These are phyloP conservation scores for Sesia apiformis DNA, from an alignment of 2,888 invertebrate species.

Conservation along the genomic window DNA sequence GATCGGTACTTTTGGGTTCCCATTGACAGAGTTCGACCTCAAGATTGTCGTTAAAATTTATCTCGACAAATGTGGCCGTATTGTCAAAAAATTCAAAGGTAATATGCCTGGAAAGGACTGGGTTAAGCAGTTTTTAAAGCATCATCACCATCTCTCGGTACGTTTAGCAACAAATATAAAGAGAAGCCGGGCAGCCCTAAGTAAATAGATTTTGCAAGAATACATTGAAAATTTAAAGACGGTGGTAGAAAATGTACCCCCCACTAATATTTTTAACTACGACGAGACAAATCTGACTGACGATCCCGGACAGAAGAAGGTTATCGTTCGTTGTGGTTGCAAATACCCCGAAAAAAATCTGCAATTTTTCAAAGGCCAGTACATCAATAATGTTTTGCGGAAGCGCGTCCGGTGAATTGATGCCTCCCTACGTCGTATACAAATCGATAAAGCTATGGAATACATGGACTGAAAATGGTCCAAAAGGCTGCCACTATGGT, in stretches of 20 bases:
- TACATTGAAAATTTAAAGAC: neutral
- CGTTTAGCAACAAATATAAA: conserved; percentile 4
- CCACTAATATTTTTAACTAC: too few relatives aligned
- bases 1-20: conserved; percentile 1
- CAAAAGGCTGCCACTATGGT: neutral
- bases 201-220: conserved; percentile 1
- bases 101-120: conserved; percentile 3
- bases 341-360: neutral
- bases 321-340: neutral
- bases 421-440: neutral
- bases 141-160: conserved; percentile 1
- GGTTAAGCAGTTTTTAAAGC: conserved; percentile 3
- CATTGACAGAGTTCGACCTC: conserved; percentile 2
- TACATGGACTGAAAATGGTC: conserved; percentile 1
- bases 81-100: conserved; percentile 1
- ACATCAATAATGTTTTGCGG: neutral
- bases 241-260: neutral
- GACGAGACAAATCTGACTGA: too few relatives aligned
- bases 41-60: conserved; percentile 2
- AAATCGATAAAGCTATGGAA: neutral
- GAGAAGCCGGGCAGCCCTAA: conserved; percentile 1
- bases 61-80: conserved; percentile 3
- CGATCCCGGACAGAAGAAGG: neutral
- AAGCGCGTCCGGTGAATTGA: too few relatives aligned
- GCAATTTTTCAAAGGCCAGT: neutral